These are phyloP conservation scores for Eudemis profundana DNA, from an alignment of 2,888 invertebrate species.

Conservation along the genomic window DNA sequence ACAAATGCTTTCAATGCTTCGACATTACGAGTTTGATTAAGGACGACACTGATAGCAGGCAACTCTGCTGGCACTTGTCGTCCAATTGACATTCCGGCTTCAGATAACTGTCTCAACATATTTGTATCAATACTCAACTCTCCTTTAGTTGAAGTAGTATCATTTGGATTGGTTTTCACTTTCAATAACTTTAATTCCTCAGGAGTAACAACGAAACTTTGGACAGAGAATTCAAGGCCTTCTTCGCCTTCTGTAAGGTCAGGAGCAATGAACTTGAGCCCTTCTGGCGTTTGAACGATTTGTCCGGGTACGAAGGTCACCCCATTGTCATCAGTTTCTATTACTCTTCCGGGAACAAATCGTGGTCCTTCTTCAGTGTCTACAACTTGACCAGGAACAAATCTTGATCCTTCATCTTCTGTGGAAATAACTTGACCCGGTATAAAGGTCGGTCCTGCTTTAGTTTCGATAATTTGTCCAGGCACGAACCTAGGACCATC, in stretches of 20 bases:
- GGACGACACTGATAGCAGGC: conserved; percentile 86
- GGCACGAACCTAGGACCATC: conserved; percentile 91
- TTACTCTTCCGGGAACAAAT: conserved; percentile 90
- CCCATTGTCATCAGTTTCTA: conserved; percentile 88
- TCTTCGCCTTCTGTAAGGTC: conserved; percentile 88
- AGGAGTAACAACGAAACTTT: conserved; percentile 86
- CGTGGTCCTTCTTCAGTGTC: conserved; percentile 89
- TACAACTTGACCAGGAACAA: conserved; percentile 89
- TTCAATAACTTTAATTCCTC: conserved; percentile 80
- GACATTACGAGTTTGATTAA: conserved; percentile 80
- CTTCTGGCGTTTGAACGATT: conserved; percentile 90
- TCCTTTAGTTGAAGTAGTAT: conserved; percentile 82
- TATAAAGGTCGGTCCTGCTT: conserved; percentile 90
- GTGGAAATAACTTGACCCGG: conserved; percentile 91
- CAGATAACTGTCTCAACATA: conserved; percentile 87
- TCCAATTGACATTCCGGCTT: conserved; percentile 89
- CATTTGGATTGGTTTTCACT: conserved; percentile 81
- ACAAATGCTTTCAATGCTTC: conserved; percentile 80
- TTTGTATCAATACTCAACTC: conserved; percentile 87
- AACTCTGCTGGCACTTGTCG: conserved; percentile 86
- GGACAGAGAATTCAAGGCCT: conserved; percentile 89
- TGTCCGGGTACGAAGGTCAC: conserved; percentile 92
- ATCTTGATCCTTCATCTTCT: conserved; percentile 85
- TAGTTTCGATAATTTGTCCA: conserved; percentile 90
- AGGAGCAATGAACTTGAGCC: conserved; percentile 88